Evolutionary conservation across 2,888 invertebrate genomes (phyloP).

Genomic region (Tipula vernalis): DNA sequence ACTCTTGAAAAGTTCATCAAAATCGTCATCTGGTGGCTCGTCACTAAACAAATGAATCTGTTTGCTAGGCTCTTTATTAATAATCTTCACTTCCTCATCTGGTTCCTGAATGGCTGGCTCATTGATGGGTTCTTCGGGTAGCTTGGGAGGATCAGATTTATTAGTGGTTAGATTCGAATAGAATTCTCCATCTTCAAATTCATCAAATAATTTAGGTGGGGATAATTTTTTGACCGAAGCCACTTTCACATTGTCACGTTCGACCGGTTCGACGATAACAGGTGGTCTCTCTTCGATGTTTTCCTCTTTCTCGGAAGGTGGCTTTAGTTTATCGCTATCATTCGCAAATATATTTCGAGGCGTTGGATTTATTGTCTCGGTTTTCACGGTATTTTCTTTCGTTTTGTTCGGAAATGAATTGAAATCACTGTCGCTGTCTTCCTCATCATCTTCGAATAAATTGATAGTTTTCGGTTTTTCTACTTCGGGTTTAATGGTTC

Average conservation of each 20-base stretch:
- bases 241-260: not conserved
- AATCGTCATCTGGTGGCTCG: conserved; percentile 11
- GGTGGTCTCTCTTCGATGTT: not conserved
- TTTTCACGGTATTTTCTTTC: not conserved
- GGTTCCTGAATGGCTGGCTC: not conserved
- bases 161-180: not conserved
- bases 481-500: not conserved
- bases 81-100: not conserved
- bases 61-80: conserved; percentile 5
- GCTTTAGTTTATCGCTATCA: not conserved
- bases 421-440: conserved; percentile 13
- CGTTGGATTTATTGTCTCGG: not conserved
- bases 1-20: not conserved
- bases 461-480: conserved; percentile 21
- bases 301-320: not conserved
- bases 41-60: conserved; percentile 13
- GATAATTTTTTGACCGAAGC: not conserved
- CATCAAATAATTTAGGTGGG: not conserved
- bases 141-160: not conserved
- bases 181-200: conserved; percentile 11
- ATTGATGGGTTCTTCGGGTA: not conserved
- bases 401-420: not conserved
- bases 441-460: conserved; percentile 30
- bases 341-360: not conserved
- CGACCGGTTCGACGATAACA: not conserved